Evolutionary conservation across 1,140 invertebrate species (phyloP), one percentile per base, ranked within the genome.

Genomic region (Caerostris darwini): DNA sequence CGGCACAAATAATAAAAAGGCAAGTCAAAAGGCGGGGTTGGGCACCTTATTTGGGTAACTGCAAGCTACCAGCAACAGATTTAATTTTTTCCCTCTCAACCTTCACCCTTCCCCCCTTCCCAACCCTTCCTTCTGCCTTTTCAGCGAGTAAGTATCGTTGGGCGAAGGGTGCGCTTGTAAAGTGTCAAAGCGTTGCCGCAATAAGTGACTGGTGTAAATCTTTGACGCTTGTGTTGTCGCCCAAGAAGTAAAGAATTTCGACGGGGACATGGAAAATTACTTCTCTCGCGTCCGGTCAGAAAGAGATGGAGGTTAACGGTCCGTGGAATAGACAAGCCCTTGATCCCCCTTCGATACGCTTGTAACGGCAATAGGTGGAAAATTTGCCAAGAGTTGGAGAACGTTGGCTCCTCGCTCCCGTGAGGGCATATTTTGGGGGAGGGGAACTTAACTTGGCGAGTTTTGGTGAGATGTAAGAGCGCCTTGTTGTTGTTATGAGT

Each of bases 241-340:
- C 58, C 64, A 88, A 67, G 86, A 88, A 88, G 58, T 34, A 34
- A 34, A 34, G 34, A 34, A 34, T 34, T 34, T 61, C 86, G 86
- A 64, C 50, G 50, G 61, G 61, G 61, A 88, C 86, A 88, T 88
- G 86, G 86, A 88, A 88, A 88, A 88, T 88, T 88, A 88, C 86
- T 88, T 88, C 86, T 61, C 86, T 67, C 58, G 86, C 86, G 86
- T 88, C 86, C 86, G 86, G 86, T 59, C 34, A 56, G 83, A 85
- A 12, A 12, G 71, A 34, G 71, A 34, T n/a, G 17, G 83, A 86
- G 57, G 53, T 87, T 88, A 88, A 88, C 86, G 50, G 86, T 88
- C 86, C 86, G 34, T 88, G 86, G 86, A 67, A 88, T 88, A 88
- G 61, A 88, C 86, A 88, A 88, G 86, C 61, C 56, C 83, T 85